A percentile compares a stretch with the other conserved stretches of the same genome.
These are phyloP conservation scores for Microcebus murinus DNA, from an alignment of 2,113 vertebrate species.

Conservation along the genomic window DNA sequence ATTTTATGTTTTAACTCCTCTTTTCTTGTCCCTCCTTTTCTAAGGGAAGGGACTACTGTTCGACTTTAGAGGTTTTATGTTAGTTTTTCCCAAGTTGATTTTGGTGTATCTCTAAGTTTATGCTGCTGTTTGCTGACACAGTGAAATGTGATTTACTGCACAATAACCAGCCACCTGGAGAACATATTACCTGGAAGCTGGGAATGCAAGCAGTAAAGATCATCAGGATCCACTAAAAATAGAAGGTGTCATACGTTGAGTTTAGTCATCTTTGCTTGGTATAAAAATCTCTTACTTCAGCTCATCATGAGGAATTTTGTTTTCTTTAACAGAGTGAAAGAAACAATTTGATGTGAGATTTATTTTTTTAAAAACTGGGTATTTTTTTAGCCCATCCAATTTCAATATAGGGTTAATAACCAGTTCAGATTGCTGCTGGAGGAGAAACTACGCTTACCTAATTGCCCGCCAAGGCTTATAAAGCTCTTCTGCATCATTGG, in stretches of 20 bases:
- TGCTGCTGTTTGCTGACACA: constrained; percentile 39
- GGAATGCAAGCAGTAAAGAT: constrained; percentile 13
- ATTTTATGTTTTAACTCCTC: background rate
- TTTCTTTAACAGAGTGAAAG: background rate
- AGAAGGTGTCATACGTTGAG: constrained; percentile 18
- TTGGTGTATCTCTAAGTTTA: constrained; percentile 40
- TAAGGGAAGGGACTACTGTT: background rate
- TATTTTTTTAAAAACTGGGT: constrained; percentile 23
- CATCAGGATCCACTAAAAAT: constrained; percentile 54
- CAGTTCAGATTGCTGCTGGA: constrained; percentile 13
- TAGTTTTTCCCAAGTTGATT: constrained; percentile 20
- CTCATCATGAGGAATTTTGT: background rate
- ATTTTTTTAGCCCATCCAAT: constrained; percentile 10
- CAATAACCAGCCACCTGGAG: constrained; percentile 37
- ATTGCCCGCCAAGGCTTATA: constrained; percentile 51
- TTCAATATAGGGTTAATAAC: constrained; percentile 54
- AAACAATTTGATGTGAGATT: background rate
- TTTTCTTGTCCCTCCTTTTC: background rate
- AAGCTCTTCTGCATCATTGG: background rate
- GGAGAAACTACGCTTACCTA: constrained; percentile 56
- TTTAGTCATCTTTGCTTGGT: constrained; percentile 6
- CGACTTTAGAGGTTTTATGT: background rate
- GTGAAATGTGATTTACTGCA: constrained; percentile 51
- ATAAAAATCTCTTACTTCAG: constrained; percentile 55
- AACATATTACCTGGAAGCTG: constrained; percentile 49